phyloP scores from a whole-genome alignment of 2,113 vertebrate species.

The Variabilichromis moorii region DNA sequence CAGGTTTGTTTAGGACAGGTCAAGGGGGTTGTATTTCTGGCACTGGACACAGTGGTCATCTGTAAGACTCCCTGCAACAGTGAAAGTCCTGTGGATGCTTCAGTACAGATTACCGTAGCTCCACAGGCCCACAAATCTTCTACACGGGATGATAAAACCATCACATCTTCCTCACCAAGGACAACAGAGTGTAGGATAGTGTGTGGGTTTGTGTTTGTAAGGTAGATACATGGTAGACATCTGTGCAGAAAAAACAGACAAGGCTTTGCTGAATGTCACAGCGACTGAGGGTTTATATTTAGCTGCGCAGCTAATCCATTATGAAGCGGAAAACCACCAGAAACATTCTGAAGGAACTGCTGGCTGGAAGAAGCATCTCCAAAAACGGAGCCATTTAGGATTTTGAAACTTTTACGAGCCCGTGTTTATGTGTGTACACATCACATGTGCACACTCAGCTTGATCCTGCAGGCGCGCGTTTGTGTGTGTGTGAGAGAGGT shows the following conservation, averaged over 20 bases:
- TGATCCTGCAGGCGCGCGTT: background rate
- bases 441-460: background rate
- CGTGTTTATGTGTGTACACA: slow-evolving; percentile 30
- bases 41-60: background rate
- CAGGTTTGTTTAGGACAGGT: background rate
- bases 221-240: background rate
- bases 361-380: slow-evolving; percentile 27
- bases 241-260: background rate
- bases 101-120: slow-evolving; percentile 1
- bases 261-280: background rate
- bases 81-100: background rate
- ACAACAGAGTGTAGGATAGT: background rate
- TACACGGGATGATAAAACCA: background rate
- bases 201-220: background rate
- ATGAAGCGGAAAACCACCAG: slow-evolving; percentile 53
- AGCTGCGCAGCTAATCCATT: slow-evolving; percentile 42
- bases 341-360: slow-evolving; percentile 43
- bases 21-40: background rate
- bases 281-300: slow-evolving; percentile 31
- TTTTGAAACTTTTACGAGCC: slow-evolving; percentile 21
- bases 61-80: background rate
- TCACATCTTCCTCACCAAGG: background rate
- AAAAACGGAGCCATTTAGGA: slow-evolving; percentile 20
- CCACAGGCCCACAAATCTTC: background rate
- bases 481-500: background rate